phyloP scores from a whole-genome alignment of 1,140 invertebrate species.

The Calephelis nemesis region DNA sequence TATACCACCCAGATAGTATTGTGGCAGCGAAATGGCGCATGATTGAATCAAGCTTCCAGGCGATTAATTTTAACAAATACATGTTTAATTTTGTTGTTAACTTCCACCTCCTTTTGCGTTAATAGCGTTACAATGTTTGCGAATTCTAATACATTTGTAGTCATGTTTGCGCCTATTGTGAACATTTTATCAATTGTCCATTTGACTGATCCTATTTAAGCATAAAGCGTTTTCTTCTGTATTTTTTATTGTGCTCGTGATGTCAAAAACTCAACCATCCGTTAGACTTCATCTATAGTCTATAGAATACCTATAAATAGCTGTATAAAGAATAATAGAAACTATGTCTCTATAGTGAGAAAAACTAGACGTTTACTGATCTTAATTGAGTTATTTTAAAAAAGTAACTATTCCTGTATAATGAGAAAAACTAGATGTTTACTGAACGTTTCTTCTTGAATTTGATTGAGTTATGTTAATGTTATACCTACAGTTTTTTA shows the following conservation, averaged over 20 bases:
- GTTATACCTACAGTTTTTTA: too few species aligned
- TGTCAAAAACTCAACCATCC: not conserved
- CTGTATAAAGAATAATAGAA: too few species aligned
- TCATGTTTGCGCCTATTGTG: conserved; percentile 53
- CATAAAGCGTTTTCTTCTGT: conserved; percentile 32
- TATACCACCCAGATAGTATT: conserved; percentile 63
- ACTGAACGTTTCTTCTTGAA: too few species aligned
- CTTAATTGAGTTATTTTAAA: too few species aligned
- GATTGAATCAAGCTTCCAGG: conserved; percentile 67
- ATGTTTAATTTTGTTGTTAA: conserved; percentile 77
- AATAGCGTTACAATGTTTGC: conserved; percentile 75
- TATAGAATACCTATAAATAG: not conserved
- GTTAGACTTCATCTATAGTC: conserved; percentile 24
- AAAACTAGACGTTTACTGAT: too few species aligned
- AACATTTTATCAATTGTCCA: conserved; percentile 56
- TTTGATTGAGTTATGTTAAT: too few species aligned
- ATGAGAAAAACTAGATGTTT: too few species aligned
- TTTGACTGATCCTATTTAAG: conserved; percentile 57
- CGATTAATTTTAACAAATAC: conserved; percentile 66
- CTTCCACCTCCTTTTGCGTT: conserved; percentile 72
- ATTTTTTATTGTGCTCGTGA: conserved; percentile 1
- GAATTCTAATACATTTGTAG: conserved; percentile 70
- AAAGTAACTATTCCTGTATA: too few species aligned
- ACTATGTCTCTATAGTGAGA: too few species aligned
- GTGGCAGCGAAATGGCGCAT: conserved; percentile 62